phyloP scores from a whole-genome alignment of 2,888 invertebrate species.

The Ophion costatus region DNA sequence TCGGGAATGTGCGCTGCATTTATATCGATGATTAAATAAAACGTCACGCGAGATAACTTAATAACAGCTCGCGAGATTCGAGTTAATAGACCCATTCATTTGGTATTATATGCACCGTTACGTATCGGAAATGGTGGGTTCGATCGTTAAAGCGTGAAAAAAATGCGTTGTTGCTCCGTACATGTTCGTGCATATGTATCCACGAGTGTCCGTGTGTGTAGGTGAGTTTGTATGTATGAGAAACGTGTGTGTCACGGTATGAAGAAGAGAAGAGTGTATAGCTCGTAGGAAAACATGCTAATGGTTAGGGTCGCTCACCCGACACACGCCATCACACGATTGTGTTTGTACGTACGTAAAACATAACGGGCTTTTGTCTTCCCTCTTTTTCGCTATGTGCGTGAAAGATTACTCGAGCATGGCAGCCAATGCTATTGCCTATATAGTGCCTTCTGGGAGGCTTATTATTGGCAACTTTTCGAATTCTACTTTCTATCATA shows the following conservation, averaged over 20 bases:
- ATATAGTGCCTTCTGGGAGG: conserved; percentile 3
- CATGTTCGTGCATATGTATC: conserved; percentile 40
- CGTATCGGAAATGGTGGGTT: conserved; percentile 53
- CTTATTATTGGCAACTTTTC: conserved; percentile 8
- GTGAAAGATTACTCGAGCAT: conserved; percentile 58
- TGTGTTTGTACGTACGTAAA: conserved; percentile 44
- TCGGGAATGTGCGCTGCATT: conserved; percentile 7
- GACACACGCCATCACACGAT: conserved; percentile 66
- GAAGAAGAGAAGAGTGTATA: conserved; percentile 45
- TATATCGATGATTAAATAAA: conserved; percentile 40
- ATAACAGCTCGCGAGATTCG: conserved; percentile 46
- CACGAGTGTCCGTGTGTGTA: conserved; percentile 18
- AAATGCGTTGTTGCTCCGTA: conserved; percentile 41
- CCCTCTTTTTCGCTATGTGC: conserved; percentile 59
- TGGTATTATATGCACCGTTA: conserved; percentile 53
- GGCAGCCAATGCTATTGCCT: conserved; percentile 19
- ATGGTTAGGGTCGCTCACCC: conserved; percentile 68
- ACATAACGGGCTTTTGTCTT: conserved; percentile 67
- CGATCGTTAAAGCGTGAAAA: conserved; percentile 51
- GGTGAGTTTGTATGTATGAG: conserved; percentile 15
- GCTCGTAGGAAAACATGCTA: conserved; percentile 69
- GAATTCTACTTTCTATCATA: conserved; percentile 9
- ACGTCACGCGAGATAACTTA: conserved; percentile 28
- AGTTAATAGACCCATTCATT: conserved; percentile 50
- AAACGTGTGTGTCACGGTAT: conserved; percentile 48